A percentile compares a stretch with the other conserved stretches of the same genome.
Conservation (phyloP, 2,113 vertebrate genomes). For the Eleginops maclovinus region DNA sequence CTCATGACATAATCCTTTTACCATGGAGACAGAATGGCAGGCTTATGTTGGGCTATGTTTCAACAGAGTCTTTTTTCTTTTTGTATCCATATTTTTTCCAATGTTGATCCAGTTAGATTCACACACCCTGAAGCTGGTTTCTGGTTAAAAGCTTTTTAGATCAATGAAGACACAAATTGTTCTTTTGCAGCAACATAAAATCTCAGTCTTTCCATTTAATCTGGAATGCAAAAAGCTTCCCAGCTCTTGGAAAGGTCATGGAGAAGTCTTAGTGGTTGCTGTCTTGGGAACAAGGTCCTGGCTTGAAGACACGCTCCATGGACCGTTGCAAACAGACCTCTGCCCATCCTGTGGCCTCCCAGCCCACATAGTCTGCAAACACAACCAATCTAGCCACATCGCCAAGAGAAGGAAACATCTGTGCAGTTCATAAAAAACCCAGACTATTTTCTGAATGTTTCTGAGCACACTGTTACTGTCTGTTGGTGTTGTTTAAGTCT, state of each 20-base stretch:
- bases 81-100: neutral
- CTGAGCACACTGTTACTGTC: neutral
- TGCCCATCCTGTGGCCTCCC: conserved; percentile 45
- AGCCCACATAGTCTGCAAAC: conserved; percentile 29
- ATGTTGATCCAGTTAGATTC: neutral
- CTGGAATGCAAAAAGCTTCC: neutral
- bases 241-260: conserved; percentile 22
- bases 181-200: neutral
- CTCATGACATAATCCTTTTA: conserved; percentile 52
- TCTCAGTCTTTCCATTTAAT: neutral
- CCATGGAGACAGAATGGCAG: conserved; percentile 24
- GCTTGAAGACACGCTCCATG: conserved; percentile 50
- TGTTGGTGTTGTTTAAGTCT: neutral
- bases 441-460: conserved; percentile 8
- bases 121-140: neutral
- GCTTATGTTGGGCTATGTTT: conserved; percentile 17
- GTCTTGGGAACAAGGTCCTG: conserved; percentile 47
- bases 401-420: conserved; percentile 46
- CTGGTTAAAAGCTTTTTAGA: neutral
- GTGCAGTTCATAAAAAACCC: conserved; percentile 8
- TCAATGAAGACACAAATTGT: neutral
- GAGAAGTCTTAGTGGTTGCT: conserved; percentile 14
- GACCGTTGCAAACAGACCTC: conserved; percentile 47
- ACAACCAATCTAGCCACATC: conserved; percentile 7
- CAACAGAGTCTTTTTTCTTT: neutral